A percentile compares a stretch with the other conserved stretches of the same genome.
Conservation (phyloP, 2,113 vertebrate species). For the Chloebia gouldiae region DNA sequence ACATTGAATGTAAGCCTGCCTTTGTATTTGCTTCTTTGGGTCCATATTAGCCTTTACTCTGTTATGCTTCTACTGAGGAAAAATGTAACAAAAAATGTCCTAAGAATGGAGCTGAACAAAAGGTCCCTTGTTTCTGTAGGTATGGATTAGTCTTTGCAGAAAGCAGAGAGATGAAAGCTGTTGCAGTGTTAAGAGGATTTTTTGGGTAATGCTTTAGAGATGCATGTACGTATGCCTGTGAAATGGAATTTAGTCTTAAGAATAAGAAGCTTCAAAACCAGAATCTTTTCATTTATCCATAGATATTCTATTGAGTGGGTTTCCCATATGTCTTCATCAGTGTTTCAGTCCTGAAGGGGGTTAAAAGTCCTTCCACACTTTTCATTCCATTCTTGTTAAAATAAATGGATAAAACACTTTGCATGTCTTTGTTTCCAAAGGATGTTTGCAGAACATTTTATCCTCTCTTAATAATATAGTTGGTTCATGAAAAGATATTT, state of each 20-base stretch:
- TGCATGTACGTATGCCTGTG: background rate
- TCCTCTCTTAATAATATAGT: background rate
- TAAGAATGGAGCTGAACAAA: slow-evolving; percentile 31
- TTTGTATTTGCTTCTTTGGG: slow-evolving; percentile 7
- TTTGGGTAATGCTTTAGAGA: background rate
- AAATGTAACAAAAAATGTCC: background rate
- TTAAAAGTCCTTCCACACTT: background rate
- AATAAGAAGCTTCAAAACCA: slow-evolving; percentile 17
- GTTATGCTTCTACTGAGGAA: background rate
- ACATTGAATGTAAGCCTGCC: background rate
- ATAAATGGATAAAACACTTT: background rate
- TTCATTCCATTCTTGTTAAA: background rate
- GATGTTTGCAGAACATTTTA: background rate
- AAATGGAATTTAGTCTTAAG: slow-evolving; percentile 33
- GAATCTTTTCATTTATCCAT: slow-evolving; percentile 19
- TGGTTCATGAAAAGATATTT: background rate
- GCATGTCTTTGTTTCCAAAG: background rate
- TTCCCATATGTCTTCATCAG: background rate
- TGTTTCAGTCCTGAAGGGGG: background rate
- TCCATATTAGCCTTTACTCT: background rate
- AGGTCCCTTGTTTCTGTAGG: slow-evolving; percentile 40
- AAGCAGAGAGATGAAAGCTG: slow-evolving; percentile 41
- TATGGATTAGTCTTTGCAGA: slow-evolving; percentile 35
- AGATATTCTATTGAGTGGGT: background rate
- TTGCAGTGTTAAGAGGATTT: slow-evolving; percentile 50